Conservation (phyloP, 2,797 vertebrate species). For the Falco concolor region DNA sequence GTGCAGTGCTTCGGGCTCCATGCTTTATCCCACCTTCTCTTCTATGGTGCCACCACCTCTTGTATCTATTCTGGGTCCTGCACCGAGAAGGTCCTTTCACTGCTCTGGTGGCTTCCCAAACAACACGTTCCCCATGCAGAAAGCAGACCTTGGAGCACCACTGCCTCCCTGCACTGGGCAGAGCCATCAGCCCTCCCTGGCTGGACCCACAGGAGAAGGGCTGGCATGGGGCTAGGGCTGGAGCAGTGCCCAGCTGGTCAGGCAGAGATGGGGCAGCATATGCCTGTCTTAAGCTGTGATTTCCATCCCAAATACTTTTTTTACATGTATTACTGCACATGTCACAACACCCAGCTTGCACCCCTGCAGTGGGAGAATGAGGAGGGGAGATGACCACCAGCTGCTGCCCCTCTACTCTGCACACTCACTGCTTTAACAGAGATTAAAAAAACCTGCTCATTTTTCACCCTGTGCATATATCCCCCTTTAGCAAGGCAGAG, state of each 20-base stretch:
- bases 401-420: accelerated
- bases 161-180: accelerated
- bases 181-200: not conserved
- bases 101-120: not conserved
- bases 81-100: not conserved
- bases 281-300: not conserved
- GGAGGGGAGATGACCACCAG: not conserved
- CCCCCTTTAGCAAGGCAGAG: not conserved
- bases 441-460: accelerated
- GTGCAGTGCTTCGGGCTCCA: accelerated
- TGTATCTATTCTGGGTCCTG: not conserved
- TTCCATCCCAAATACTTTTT: not conserved
- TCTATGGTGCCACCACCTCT: not conserved
- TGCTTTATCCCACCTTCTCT: not conserved
- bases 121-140: accelerated
- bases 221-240: accelerated
- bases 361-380: not conserved
- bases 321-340: not conserved
- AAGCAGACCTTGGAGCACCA: not conserved
- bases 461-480: not conserved
- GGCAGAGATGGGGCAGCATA: accelerated
- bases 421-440: accelerated
- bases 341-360: accelerated
- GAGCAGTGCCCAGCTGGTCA: not conserved
- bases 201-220: accelerated